Evolutionary conservation across 2,113 vertebrate genomes (phyloP).

Genomic region (Merops nubicus): DNA sequence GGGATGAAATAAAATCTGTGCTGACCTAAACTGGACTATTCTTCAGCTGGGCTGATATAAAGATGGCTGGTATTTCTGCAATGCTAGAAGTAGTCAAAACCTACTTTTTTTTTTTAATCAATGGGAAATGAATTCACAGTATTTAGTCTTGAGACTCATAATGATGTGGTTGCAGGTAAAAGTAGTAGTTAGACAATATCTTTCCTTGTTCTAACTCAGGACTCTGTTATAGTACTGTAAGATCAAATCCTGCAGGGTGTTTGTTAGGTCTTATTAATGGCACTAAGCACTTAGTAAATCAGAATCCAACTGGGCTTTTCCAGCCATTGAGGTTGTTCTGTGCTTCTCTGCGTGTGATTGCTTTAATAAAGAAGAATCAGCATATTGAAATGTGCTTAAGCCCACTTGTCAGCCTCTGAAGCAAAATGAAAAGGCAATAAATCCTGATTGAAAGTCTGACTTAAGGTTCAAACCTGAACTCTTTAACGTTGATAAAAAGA

Average conservation of each 20-base stretch:
- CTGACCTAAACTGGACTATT: background rate
- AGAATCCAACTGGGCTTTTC: constrained; percentile 25
- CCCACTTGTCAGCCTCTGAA: constrained; percentile 24
- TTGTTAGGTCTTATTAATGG: background rate
- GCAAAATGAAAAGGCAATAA: constrained; percentile 24
- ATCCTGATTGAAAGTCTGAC: constrained; percentile 30
- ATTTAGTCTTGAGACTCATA: background rate
- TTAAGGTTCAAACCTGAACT: constrained; percentile 5
- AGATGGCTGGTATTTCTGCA: background rate
- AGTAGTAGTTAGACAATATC: background rate
- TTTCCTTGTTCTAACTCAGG: background rate
- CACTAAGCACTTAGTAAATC: background rate
- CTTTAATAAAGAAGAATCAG: constrained; percentile 51
- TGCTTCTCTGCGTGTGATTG: constrained; percentile 30
- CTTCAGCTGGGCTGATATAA: background rate
- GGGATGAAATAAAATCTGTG: background rate
- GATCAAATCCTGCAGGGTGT: background rate
- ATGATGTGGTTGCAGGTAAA: background rate
- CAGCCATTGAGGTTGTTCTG: background rate
- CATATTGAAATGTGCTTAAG: constrained; percentile 56
- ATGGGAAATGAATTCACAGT: background rate
- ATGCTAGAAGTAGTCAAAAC: background rate
- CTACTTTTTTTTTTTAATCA: background rate
- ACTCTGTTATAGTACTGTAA: background rate
- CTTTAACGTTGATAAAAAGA: background rate